Base-by-base conservation (phyloP, 2,113 vertebrate species). In the Rhinoderma darwinii region DNA sequence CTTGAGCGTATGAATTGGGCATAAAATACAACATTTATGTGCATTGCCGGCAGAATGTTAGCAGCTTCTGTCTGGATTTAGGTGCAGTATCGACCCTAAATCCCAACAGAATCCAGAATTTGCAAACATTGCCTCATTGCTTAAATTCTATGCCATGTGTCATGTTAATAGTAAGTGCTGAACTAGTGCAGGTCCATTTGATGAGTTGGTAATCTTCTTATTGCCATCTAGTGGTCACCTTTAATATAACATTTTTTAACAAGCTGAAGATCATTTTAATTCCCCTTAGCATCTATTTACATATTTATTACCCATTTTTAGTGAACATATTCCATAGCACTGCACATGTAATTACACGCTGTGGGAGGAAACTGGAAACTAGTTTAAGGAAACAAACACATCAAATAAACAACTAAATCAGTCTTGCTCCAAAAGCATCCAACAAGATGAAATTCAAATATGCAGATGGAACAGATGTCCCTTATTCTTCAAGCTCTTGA, bases 201-300 rank as follows among this genome's bases (percentile, higher is more conserved):
- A 12, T 22, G 25, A 75, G 17, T 17, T 75, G 22, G 20, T 43
- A 32, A 54, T 75, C n/a, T 84, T 59, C 22, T 30, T 59, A 30
- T 5, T 74, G 70, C 83, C 83, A 70, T 84, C 70, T 75, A 84
- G 70, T 74, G 70, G 51, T 18, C 25, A 10, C 1, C 10, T 61
- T 73, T 43, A 59, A 75, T 44, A 43, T 73, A 51, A 15, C 70
- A 84, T 41, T 56, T 56, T 51, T 12, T 78, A 14, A n/a, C 9
- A 35, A 18, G 5, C 5, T 18, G 18, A 35, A 72, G 22, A 9
- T 2, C 32, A 72, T 22, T 72, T 72, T 22, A 66, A 20, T 39
- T 30, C 12, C 32, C 17, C 18, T 35, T 35, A 18, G 7, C 1
- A 20, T 72, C 11, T 35, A 7, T 72, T 22, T 35, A 7, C 44